A percentile compares a stretch with the other conserved stretches of the same genome.
Evolutionary conservation across 2,888 invertebrate species (phyloP).

Genomic region (Meghimatium bilineatum): DNA sequence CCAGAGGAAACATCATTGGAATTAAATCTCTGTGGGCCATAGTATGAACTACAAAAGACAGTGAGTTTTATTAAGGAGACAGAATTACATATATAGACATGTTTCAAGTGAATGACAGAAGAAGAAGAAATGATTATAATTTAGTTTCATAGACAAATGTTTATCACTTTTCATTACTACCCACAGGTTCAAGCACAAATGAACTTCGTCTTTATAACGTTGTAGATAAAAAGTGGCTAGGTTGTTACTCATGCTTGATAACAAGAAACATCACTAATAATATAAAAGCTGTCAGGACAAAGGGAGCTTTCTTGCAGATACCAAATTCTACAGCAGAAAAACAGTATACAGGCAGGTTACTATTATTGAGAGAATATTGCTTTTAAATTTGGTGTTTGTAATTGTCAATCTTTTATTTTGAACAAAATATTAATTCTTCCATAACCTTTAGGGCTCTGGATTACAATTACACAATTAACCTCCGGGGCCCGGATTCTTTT

Average conservation of each 20-base stretch:
- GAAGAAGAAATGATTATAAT: too few relatives aligned
- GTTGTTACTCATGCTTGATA: conserved; percentile 62
- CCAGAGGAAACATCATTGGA: too few relatives aligned
- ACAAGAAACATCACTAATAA: conserved; percentile 12
- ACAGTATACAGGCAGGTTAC: conserved; percentile 18
- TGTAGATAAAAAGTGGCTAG: conserved; percentile 53
- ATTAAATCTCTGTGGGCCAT: too few relatives aligned
- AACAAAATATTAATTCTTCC: too few relatives aligned
- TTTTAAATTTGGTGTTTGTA: background rate
- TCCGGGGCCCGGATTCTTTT: too few relatives aligned
- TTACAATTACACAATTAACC: too few relatives aligned
- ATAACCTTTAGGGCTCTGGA: too few relatives aligned
- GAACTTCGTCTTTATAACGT: conserved; percentile 59
- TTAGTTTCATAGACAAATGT: too few relatives aligned
- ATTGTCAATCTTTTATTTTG: background rate
- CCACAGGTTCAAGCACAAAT: conserved; percentile 45
- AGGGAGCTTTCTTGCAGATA: conserved; percentile 49
- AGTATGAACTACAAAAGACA: too few relatives aligned
- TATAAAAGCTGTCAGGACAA: conserved; percentile 26
- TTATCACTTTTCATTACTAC: background rate
- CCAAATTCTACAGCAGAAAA: conserved; percentile 5
- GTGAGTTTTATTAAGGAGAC: too few relatives aligned
- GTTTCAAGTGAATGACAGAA: too few relatives aligned
- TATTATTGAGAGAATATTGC: background rate
- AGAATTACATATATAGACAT: too few relatives aligned